Percentiles rank a stretch among this genome's conserved stretches.
phyloP scores from a whole-genome alignment of 2,113 vertebrate species.

The Amazona vittata region DNA sequence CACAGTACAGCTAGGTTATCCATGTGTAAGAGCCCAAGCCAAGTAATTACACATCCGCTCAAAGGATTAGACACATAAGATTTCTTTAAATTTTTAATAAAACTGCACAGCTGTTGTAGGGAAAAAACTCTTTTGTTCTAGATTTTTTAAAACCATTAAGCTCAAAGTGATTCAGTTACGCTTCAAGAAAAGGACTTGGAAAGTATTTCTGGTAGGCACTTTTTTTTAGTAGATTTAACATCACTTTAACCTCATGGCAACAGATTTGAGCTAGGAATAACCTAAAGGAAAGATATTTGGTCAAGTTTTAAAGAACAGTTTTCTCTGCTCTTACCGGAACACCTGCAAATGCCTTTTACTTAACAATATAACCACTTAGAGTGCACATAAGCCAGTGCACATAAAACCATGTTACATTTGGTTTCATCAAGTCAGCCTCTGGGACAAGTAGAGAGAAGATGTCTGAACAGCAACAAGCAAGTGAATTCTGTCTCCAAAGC shows the following conservation, averaged over 20 bases:
- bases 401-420: fast-evolving
- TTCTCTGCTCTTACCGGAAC: background rate
- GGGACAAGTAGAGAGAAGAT: fast-evolving
- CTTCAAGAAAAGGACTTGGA: constrained; percentile 56
- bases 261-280: background rate
- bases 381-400: fast-evolving
- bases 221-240: constrained; percentile 27
- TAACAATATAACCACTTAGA: background rate
- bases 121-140: constrained; percentile 71
- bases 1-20: constrained; percentile 65
- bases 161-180: constrained; percentile 64
- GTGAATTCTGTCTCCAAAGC: background rate
- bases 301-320: background rate
- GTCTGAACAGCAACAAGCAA: background rate
- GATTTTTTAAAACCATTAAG: constrained; percentile 64
- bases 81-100: constrained; percentile 81
- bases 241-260: constrained; percentile 13
- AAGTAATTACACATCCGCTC: constrained; percentile 75
- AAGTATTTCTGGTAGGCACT: constrained; percentile 53
- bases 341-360: background rate
- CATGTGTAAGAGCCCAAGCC: constrained; percentile 72
- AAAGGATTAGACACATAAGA: constrained; percentile 75
- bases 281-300: background rate
- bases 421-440: background rate
- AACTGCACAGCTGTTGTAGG: constrained; percentile 74